Conservation (phyloP, 2,113 vertebrate species). For the Sylvietta virens region DNA sequence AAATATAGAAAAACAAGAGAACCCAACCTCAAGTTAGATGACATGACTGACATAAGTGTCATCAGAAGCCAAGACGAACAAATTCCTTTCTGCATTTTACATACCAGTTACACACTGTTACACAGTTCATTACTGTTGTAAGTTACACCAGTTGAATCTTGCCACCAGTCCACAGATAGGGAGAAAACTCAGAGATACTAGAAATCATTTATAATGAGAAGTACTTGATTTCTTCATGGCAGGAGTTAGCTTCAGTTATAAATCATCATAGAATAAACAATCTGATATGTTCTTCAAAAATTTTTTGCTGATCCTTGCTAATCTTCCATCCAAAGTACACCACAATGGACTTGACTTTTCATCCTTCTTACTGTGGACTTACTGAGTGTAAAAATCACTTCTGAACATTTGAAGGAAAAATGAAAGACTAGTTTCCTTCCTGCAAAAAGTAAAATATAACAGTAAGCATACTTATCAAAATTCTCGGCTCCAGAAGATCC, state of each 20-base stretch:
- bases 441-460: neutral
- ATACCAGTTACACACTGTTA: neutral
- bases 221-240: neutral
- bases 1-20: neutral
- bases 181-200: neutral
- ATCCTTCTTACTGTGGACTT: neutral
- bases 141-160: neutral
- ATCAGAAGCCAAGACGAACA: neutral
- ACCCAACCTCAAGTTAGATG: neutral
- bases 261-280: neutral
- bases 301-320: neutral
- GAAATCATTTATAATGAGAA: neutral
- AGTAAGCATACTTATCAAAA: neutral
- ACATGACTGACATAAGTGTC: neutral
- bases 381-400: neutral
- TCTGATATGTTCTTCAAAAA: neutral
- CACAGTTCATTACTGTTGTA: neutral
- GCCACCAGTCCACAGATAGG: neutral
- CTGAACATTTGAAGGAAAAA: neutral
- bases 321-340: neutral
- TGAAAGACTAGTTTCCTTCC: neutral
- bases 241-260: neutral
- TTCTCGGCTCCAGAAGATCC: neutral
- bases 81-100: neutral
- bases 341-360: neutral